Base-by-base conservation (phyloP, 2,888 invertebrate species). In the Melolontha melolontha region DNA sequence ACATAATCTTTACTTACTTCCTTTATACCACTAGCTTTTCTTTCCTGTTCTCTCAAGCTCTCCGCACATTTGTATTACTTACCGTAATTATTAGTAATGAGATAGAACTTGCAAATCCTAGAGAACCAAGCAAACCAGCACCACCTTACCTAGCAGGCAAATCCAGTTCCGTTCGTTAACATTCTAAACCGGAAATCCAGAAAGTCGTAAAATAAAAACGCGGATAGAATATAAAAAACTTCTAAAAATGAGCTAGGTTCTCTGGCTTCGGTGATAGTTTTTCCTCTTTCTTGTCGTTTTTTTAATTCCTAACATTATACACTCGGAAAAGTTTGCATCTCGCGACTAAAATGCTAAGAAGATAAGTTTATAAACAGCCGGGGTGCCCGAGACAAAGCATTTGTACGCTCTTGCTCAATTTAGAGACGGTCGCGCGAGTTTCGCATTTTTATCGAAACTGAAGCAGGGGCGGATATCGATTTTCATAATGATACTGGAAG, bases 371-470 rank as follows among this genome's bases (percentile, higher is more conserved):
- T 59, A 59, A 59, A 59, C 55, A 66, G 47, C 2, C 34, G 54
- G 42, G 52, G 52, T 41, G 12, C 40, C 14, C 47, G 55, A n/a
- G 42, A 42, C 54, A 41, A 57, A 55, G 55, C 55, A 50, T 12
- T 44, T 42, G 59, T 42, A 44, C 59, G 59, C 44, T 59, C 59
- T 44, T 44, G 44, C 40, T 54, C 54, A 54, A 54, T 54, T 27
- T 44, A 29, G 51, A 40, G 52, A 39, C 47, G 42, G 42, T 47
- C 55, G 66, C 40, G 49, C 22, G 39, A 55, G 55, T 41, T 57
- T 57, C 55, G 66, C 66, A 66, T 66, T 66, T 66, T 66, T 66
- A 66, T 66, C 55, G 66, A 66, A 55, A 40, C n/a, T 39, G 55
- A 40, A 55, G 40, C 10, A 10, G 6, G 7, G 10, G 34, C 6